phyloP scores from a whole-genome alignment of 1,140 invertebrate genomes.

The Drosophila cardini region DNA sequence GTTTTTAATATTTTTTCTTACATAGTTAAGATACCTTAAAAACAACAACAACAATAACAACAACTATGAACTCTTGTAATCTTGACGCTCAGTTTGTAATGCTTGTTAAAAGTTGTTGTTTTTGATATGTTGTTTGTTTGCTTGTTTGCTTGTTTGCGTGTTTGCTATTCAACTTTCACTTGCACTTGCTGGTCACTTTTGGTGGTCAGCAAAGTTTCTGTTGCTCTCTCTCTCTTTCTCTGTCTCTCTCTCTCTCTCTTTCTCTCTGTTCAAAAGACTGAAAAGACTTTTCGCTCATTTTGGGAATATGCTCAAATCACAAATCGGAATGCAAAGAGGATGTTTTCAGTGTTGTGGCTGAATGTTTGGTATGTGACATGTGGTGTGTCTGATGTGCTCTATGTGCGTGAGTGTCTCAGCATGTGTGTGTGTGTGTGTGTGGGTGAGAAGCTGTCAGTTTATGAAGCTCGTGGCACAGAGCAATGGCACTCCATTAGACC shows the following conservation, averaged over 20 bases:
- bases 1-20: slow-evolving; percentile 30
- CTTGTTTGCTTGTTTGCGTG: slow-evolving; percentile 6
- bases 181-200: slow-evolving; percentile 41
- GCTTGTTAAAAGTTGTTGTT: slow-evolving; percentile 64
- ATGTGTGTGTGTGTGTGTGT: background rate
- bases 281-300: background rate
- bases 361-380: slow-evolving; percentile 7
- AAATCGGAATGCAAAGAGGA: slow-evolving; percentile 39
- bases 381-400: background rate
- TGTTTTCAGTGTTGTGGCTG: slow-evolving; percentile 1
- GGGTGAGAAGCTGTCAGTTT: slow-evolving; percentile 8
- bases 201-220: slow-evolving; percentile 41
- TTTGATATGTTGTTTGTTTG: slow-evolving; percentile 27
- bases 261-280: background rate
- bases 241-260: background rate
- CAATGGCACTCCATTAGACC: slow-evolving; percentile 70
- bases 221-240: background rate
- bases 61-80: slow-evolving; percentile 61
- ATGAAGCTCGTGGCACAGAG: slow-evolving; percentile 30
- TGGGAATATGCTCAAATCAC: slow-evolving; percentile 26
- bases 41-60: slow-evolving; percentile 43
- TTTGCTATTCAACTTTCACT: slow-evolving; percentile 73
- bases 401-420: background rate
- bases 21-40: slow-evolving; percentile 64
- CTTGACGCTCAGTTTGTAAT: slow-evolving; percentile 57